Percentiles rank a stretch among this genome's conserved stretches.
These are phyloP conservation scores for Drosophila affinis DNA, from an alignment of 2,888 invertebrate genomes.

Conservation along the genomic window DNA sequence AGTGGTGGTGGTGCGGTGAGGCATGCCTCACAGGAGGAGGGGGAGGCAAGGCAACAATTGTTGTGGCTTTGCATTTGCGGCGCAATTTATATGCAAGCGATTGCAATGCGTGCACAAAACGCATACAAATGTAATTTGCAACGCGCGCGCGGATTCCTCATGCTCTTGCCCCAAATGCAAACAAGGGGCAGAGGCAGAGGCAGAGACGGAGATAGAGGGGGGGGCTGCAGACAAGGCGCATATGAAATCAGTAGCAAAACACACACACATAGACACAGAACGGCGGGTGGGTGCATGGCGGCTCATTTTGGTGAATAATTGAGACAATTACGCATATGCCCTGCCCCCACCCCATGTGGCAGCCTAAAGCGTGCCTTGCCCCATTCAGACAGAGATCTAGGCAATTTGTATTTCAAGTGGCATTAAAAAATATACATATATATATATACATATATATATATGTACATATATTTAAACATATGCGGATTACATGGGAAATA, in stretches of 20 bases:
- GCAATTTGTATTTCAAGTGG: constrained; percentile 47
- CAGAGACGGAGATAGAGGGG: not conserved
- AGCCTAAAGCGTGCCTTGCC: constrained; percentile 18
- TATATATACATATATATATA: not conserved
- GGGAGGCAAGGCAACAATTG: constrained; percentile 54
- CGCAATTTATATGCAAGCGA: constrained; percentile 74
- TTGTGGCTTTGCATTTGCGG: constrained; percentile 75
- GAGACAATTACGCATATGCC: constrained; percentile 76
- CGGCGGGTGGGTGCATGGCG: constrained; percentile 45
- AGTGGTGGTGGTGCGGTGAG: not conserved
- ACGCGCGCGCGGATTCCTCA: constrained; percentile 38
- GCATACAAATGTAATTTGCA: constrained; percentile 77
- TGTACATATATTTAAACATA: constrained; percentile 9
- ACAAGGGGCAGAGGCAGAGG: constrained; percentile 21
- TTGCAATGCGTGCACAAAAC: constrained; percentile 78
- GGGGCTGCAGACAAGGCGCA: constrained; percentile 56
- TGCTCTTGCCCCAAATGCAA: constrained; percentile 61
- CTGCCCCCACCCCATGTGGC: not conserved
- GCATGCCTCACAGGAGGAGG: not conserved
- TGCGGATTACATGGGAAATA: constrained; percentile 32
- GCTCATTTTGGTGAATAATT: constrained; percentile 79
- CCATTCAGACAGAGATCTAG: constrained; percentile 35
- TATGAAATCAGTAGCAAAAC: constrained; percentile 65
- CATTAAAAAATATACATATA: constrained; percentile 43
- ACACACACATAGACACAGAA: constrained; percentile 32